These are phyloP conservation scores for Enteromius viviparus DNA, from an alignment of 2,797 vertebrate genomes.

Conservation along the genomic window DNA sequence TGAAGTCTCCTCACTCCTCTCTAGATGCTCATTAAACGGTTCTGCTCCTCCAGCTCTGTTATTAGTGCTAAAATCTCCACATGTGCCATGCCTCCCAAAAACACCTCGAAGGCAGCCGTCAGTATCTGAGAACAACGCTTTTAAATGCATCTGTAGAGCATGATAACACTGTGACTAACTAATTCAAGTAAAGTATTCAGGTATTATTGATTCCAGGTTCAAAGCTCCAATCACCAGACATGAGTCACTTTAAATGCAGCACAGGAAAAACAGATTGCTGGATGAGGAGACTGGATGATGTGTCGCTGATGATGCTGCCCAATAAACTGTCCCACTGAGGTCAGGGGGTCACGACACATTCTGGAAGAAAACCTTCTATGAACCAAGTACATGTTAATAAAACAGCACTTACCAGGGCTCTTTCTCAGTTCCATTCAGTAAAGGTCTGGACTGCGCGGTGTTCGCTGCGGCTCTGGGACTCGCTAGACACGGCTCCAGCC, in stretches of 20 bases:
- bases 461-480: slow-evolving; percentile 55
- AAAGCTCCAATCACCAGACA: neutral
- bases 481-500: slow-evolving; percentile 64
- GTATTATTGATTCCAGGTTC: neutral
- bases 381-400: neutral
- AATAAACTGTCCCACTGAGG: neutral
- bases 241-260: neutral
- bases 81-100: slow-evolving; percentile 1
- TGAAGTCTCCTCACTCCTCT: slow-evolving; percentile 38
- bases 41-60: slow-evolving; percentile 36
- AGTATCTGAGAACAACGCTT: neutral
- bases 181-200: neutral
- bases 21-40: slow-evolving; percentile 13
- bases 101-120: slow-evolving; percentile 15
- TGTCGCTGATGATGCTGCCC: neutral
- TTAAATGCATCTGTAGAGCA: neutral
- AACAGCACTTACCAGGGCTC: slow-evolving; percentile 2
- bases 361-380: neutral
- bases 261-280: neutral
- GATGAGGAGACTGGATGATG: neutral
- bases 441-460: neutral
- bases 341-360: neutral
- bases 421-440: too few relatives aligned
- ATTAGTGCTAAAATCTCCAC: slow-evolving; percentile 40
- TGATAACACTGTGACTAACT: neutral